Percentiles rank a stretch among this genome's conserved stretches.
phyloP scores from a whole-genome alignment of 2,113 vertebrate species.

The Ailuropoda melanoleuca region DNA sequence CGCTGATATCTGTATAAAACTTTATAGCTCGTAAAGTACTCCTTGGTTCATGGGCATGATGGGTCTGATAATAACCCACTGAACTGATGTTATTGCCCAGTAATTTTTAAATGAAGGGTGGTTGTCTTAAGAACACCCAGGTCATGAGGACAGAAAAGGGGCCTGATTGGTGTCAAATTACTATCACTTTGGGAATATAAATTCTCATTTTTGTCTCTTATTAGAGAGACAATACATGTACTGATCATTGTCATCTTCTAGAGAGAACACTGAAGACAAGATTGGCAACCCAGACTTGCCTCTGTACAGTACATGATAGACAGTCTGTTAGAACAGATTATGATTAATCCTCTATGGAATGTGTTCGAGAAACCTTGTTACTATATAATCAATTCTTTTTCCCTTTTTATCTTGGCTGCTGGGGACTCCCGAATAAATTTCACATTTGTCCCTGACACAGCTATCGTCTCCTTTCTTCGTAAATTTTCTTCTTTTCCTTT shows the following conservation, averaged over 20 bases:
- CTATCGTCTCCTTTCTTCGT: slow-evolving; percentile 22
- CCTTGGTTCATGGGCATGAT: neutral
- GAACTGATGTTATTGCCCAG: neutral
- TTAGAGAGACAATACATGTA: neutral
- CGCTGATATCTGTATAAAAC: too few relatives aligned
- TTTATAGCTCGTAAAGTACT: neutral
- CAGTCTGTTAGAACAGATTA: neutral
- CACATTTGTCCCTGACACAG: slow-evolving; percentile 27
- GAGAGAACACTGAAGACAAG: neutral
- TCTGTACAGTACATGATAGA: neutral
- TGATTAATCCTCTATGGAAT: neutral
- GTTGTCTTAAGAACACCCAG: neutral
- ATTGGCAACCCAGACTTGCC: neutral
- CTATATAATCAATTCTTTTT: neutral
- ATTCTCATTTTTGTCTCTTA: neutral
- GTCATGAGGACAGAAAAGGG: neutral
- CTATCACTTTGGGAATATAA: neutral
- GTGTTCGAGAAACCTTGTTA: neutral
- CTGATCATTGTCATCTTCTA: neutral
- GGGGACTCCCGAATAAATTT: slow-evolving; percentile 52
- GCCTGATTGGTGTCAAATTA: neutral
- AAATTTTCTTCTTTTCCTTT: slow-evolving; percentile 25
- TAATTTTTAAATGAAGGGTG: neutral
- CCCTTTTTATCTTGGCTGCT: slow-evolving; percentile 27
- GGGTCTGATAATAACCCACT: neutral